Conservation (phyloP, 30 jellyfish, hydroid and myxozoan genomes). For the Aurelia sp. region DNA sequence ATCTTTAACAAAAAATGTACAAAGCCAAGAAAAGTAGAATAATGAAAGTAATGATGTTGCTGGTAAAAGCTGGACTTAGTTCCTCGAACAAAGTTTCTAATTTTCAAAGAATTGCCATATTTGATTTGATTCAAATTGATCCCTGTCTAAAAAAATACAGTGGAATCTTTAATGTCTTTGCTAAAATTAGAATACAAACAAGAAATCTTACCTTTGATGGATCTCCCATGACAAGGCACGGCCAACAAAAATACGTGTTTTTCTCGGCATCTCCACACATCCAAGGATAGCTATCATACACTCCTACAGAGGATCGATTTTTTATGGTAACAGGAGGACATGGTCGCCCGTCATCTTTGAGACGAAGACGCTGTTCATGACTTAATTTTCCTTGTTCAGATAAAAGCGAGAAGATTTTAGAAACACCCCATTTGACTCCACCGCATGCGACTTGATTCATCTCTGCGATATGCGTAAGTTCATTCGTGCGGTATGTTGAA, state of each 20-base stretch:
- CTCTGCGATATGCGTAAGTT: neutral
- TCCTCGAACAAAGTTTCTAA: too few relatives aligned
- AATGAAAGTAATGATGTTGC: too few relatives aligned
- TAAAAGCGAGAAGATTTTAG: slow-evolving; percentile 4
- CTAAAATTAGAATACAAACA: too few relatives aligned
- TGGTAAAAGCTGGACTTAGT: too few relatives aligned
- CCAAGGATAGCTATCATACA: slow-evolving; percentile 11
- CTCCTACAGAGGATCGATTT: slow-evolving; percentile 24
- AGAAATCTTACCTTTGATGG: slow-evolving; percentile 15
- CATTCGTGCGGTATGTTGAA: too few relatives aligned
- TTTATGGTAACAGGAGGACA: slow-evolving; percentile 37
- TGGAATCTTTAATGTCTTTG: too few relatives aligned
- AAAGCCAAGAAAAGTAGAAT: too few relatives aligned
- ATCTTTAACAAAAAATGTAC: too few relatives aligned
- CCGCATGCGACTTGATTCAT: slow-evolving; percentile 6
- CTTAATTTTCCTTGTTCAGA: slow-evolving; percentile 19
- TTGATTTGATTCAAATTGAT: too few relatives aligned
- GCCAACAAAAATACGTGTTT: slow-evolving; percentile 49
- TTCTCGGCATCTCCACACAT: slow-evolving; percentile 51
- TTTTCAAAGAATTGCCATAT: too few relatives aligned
- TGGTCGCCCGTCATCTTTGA: slow-evolving; percentile 47
- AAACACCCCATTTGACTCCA: slow-evolving; percentile 20
- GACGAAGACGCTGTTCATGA: slow-evolving; percentile 50
- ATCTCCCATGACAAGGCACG: slow-evolving; percentile 59
- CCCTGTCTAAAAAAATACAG: too few relatives aligned